Evolutionary conservation across 2,113 vertebrate genomes (phyloP).

Genomic region (Morone chrysops): DNA sequence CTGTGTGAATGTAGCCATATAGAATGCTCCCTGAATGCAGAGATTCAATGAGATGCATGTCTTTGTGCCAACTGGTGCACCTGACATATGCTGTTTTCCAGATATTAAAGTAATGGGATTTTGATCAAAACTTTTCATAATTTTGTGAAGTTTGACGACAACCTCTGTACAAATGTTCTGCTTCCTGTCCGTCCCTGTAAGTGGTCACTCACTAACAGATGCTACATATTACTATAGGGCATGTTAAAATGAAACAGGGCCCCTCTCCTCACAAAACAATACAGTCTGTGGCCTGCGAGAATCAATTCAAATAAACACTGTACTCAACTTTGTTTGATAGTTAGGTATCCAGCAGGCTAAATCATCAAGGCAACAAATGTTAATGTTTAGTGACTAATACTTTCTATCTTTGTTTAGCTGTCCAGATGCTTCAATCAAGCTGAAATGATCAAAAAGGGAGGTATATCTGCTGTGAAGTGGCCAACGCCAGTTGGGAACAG

Average conservation of each 20-base stretch:
- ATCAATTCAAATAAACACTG: constrained; percentile 30
- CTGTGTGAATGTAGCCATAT: too few species aligned
- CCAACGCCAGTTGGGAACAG: not conserved
- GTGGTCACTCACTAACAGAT: constrained; percentile 48
- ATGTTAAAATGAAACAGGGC: constrained; percentile 38
- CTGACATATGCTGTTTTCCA: not conserved
- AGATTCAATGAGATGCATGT: not conserved
- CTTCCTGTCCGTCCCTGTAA: constrained; percentile 23
- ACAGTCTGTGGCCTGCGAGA: not conserved
- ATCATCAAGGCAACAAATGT: constrained; percentile 19
- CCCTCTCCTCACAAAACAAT: constrained; percentile 9
- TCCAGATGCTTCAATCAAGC: not conserved
- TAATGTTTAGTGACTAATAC: constrained; percentile 27
- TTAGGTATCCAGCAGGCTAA: not conserved
- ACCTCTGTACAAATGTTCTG: constrained; percentile 20
- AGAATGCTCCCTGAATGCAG: not conserved
- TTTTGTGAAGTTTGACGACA: constrained; percentile 23
- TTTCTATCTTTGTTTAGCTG: constrained; percentile 26
- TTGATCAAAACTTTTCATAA: constrained; percentile 29
- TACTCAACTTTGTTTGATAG: constrained; percentile 21
- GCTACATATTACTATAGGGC: constrained; percentile 26
- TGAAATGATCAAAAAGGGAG: not conserved
- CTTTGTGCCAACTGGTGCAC: not conserved
- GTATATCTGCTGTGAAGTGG: not conserved
- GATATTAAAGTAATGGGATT: constrained; percentile 9